Percentiles rank a stretch among this genome's conserved stretches.
phyloP scores from a whole-genome alignment of 2,797 vertebrate species.

The Gouania willdenowi region DNA sequence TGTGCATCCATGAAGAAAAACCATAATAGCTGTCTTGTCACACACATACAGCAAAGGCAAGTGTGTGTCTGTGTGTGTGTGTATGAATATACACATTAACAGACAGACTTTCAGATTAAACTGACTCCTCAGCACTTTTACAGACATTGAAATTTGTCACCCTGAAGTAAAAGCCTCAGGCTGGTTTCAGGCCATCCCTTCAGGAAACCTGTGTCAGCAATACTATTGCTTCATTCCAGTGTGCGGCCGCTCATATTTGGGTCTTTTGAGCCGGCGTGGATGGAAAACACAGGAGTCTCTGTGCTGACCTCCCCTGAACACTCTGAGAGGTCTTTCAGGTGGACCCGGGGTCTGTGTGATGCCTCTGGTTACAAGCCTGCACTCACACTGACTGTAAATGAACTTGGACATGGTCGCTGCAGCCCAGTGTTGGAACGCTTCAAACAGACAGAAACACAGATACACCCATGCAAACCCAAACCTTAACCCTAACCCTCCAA shows the following conservation, averaged over 20 bases:
- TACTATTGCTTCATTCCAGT: constrained; percentile 38
- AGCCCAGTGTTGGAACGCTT: neutral
- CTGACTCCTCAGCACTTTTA: constrained; percentile 49
- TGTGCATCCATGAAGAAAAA: no score
- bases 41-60: no score
- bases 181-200: constrained; percentile 16
- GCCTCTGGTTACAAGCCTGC: constrained; percentile 15
- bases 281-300: constrained; percentile 49
- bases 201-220: constrained; percentile 44
- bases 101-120: constrained; percentile 23
- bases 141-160: constrained; percentile 54
- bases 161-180: constrained; percentile 49
- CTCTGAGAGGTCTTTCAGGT: constrained; percentile 57
- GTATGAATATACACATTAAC: constrained; percentile 1
- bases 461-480: neutral
- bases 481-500: no score
- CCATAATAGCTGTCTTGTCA: no score
- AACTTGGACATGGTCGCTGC: constrained; percentile 9
- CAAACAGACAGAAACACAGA: neutral
- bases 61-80: neutral
- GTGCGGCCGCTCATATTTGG: constrained; percentile 41
- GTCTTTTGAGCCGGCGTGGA: constrained; percentile 17
- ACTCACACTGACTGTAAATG: constrained; percentile 31
- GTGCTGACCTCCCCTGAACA: constrained; percentile 31
- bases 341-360: constrained; percentile 10